phyloP scores from a whole-genome alignment of 2,797 vertebrate species.

The Allobates femoralis region DNA sequence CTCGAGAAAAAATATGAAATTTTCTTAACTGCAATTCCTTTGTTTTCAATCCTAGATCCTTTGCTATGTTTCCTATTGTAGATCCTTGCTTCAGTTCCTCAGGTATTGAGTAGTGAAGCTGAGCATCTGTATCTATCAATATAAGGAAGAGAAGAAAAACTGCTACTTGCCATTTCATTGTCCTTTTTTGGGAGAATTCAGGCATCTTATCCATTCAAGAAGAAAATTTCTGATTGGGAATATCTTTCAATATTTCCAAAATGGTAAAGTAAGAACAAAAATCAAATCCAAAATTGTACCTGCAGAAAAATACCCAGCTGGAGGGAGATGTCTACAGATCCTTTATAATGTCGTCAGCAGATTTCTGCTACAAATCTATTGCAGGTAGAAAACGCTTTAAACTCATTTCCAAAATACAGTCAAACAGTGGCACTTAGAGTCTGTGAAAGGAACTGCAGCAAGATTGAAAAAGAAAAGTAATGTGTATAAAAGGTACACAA shows the following conservation, averaged over 20 bases:
- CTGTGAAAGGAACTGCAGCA: neutral
- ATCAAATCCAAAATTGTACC: neutral
- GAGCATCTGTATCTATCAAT: neutral
- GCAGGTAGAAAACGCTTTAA: neutral
- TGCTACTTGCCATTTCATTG: constrained; percentile 36
- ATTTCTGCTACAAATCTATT: constrained; percentile 6
- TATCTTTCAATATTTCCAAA: neutral
- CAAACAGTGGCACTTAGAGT: constrained; percentile 35
- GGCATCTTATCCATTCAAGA: neutral
- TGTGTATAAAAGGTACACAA: too few species aligned
- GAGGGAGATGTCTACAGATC: neutral
- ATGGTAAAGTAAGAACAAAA: neutral
- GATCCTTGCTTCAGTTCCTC: constrained; percentile 47
- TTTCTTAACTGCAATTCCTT: constrained; percentile 69
- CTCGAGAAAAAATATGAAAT: constrained; percentile 68
- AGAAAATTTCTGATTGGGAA: neutral
- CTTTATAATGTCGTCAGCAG: neutral
- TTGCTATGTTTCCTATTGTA: constrained; percentile 44
- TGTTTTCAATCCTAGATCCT: constrained; percentile 69
- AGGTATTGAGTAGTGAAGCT: constrained; percentile 36
- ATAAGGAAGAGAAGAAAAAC: neutral
- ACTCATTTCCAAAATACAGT: neutral
- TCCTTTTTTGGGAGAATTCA: constrained; percentile 65
- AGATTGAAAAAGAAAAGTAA: too few species aligned
- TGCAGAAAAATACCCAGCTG: neutral